A percentile compares a stretch with the other conserved stretches of the same genome.
Evolutionary conservation across 2,113 vertebrate genomes (phyloP).

Genomic region (Arenaria interpres): DNA sequence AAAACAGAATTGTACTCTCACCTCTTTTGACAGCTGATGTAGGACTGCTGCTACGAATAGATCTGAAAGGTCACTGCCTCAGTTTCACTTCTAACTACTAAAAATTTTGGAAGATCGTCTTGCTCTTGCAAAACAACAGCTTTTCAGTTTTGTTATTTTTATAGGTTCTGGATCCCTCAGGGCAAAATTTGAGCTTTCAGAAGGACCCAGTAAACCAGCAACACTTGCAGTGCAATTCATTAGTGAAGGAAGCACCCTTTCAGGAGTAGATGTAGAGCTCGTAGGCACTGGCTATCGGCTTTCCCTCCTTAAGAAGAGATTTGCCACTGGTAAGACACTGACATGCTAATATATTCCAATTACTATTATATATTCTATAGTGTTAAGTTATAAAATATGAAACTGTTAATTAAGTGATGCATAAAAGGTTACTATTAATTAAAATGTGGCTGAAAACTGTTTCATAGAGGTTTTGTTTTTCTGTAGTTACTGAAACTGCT

Average conservation of each 20-base stretch:
- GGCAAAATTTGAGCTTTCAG: slow-evolving; percentile 95
- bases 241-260: slow-evolving; percentile 91
- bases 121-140: not conserved
- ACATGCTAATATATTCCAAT: not conserved
- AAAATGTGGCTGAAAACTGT: not conserved
- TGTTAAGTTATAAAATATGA: not conserved
- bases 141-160: not conserved
- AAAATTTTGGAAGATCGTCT: not conserved
- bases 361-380: not conserved
- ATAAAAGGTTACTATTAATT: not conserved
- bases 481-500: not conserved
- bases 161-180: slow-evolving; percentile 91
- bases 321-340: slow-evolving; percentile 87
- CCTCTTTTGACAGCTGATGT: not conserved
- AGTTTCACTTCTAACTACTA: not conserved
- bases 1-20: not conserved
- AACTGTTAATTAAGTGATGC: not conserved
- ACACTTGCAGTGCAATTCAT: slow-evolving; percentile 95
- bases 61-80: not conserved
- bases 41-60: not conserved
- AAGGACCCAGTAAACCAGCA: slow-evolving; percentile 89
- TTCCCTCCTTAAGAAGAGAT: slow-evolving; percentile 94
- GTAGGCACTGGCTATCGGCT: slow-evolving; percentile 91
- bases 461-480: not conserved
- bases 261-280: slow-evolving; percentile 90